Base-by-base conservation (phyloP, 2,113 vertebrate genomes). In the Oryzias curvinotus region DNA sequence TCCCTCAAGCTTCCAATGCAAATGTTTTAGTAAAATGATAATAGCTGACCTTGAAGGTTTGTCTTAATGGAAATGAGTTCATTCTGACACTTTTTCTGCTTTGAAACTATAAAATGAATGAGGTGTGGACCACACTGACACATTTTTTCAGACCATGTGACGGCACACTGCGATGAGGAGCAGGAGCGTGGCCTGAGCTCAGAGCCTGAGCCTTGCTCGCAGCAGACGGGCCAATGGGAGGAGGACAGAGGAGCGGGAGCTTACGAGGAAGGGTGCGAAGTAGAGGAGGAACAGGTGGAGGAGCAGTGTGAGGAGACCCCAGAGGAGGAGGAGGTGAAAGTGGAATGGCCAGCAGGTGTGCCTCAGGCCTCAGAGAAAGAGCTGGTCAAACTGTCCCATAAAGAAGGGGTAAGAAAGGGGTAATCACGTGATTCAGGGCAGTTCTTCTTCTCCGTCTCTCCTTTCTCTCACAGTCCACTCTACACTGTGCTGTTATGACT, bases 351-450 rank as follows among this genome's bases (percentile, higher is more conserved):
- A 2, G 30, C 83, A 18, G 86, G 90, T 56, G 94, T 95, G 1
- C 87, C 90, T 49, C 91, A 91, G 65, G 91, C 93, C 59, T 95
- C 95, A 51, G 94, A 94, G 43, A 95, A 97, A 74, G 95, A 96
- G 71, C 92, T 97, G 78, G 95, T 92, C 75, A 95, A 92, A 69
- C 93, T 93, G 77, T 96, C 96, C 85, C 83, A 94, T 85, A 89
- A 93, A 63, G 92, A 95, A 49, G 94, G 95, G 95, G 97, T 98
- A 93, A 75, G 74, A 65, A 25, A 36, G 36, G 36, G 36, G 36
- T 28, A 28, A 28, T 28, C 26, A 28, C 26, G 26, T 28, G 26
- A 28, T 62, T 51, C 57, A 47, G 25, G 54, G 8, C 4, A 28
- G 14, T 14, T 52, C 7, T 15, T 65, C n/a, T 23, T 44, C 26